phyloP scores from a whole-genome alignment of 1,140 invertebrate species.

The Drosophila pseudoananassae region DNA sequence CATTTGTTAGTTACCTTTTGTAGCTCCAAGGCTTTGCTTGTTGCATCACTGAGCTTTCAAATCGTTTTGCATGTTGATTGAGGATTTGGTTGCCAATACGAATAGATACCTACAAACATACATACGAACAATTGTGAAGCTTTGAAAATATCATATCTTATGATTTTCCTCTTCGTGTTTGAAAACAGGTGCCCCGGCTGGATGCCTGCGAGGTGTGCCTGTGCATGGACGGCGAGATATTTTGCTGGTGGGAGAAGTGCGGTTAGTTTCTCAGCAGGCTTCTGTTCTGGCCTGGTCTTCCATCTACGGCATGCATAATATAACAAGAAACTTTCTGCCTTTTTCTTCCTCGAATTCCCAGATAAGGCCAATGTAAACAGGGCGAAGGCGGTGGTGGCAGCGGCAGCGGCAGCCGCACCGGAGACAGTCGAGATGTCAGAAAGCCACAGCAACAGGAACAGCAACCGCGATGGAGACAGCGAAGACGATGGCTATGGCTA shows the following conservation, averaged over 20 bases:
- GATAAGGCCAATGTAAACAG: slow-evolving; percentile 69
- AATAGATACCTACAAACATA: neutral
- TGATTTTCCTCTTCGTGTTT: slow-evolving; percentile 19
- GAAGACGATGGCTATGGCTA: neutral
- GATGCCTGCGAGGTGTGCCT: slow-evolving; percentile 89
- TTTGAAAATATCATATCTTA: slow-evolving; percentile 8
- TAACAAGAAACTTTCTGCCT: slow-evolving; percentile 61
- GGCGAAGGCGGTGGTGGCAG: slow-evolving; percentile 8
- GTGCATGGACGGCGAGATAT: slow-evolving; percentile 89
- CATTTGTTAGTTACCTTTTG: neutral
- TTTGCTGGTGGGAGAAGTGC: slow-evolving; percentile 90
- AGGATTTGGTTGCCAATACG: slow-evolving; percentile 14
- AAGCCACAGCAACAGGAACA: slow-evolving; percentile 7
- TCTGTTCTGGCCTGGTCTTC: slow-evolving; percentile 21
- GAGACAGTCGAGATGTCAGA: slow-evolving; percentile 12
- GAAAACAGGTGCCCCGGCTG: slow-evolving; percentile 85
- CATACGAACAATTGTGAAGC: neutral
- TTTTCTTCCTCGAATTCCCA: slow-evolving; percentile 29
- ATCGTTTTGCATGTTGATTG: slow-evolving; percentile 32
- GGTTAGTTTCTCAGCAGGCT: slow-evolving; percentile 71
- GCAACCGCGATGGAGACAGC: neutral
- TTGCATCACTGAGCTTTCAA: slow-evolving; percentile 18
- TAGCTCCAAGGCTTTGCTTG: slow-evolving; percentile 1
- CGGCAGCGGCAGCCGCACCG: neutral
- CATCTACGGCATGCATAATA: slow-evolving; percentile 41